phyloP scores from a whole-genome alignment of 2,113 vertebrate species.

The Amblyornis subalaris region DNA sequence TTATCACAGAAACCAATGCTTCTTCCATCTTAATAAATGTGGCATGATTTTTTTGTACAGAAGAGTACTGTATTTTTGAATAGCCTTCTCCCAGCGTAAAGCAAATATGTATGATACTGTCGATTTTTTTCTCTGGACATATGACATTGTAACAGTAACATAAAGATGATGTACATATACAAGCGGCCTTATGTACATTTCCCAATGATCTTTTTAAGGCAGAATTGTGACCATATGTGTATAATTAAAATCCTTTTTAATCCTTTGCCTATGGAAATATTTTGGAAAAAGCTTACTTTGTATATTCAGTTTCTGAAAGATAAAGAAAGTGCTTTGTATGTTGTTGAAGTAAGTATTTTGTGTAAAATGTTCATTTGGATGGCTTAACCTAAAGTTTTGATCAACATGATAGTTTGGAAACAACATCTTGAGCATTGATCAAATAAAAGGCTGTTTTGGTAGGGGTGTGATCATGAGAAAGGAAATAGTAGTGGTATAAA shows the following conservation, averaged over 20 bases:
- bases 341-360: conserved; percentile 80
- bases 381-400: conserved; percentile 60
- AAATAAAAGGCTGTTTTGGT: conserved; percentile 40
- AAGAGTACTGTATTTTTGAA: conserved; percentile 98
- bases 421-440: conserved; percentile 38
- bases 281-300: conserved; percentile 83
- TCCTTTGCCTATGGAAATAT: conserved; percentile 90
- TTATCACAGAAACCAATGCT: conserved; percentile 82
- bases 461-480: conserved; percentile 51
- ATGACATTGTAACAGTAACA: conserved; percentile 97
- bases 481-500: conserved; percentile 28
- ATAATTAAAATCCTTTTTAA: conserved; percentile 99
- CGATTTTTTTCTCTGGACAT: conserved; percentile 98
- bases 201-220: conserved; percentile 95
- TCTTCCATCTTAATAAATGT: conserved; percentile 85
- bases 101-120: conserved; percentile 98
- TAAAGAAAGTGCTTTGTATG: conserved; percentile 83
- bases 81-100: conserved; percentile 91
- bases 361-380: conserved; percentile 70
- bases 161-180: conserved; percentile 98
- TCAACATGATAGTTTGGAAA: conserved; percentile 32
- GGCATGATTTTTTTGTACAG: conserved; percentile 95
- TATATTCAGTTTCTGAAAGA: conserved; percentile 84
- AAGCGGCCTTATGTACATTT: conserved; percentile 99
- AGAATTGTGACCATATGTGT: conserved; percentile 98